These are phyloP conservation scores for Edolisoma coerulescens DNA, from an alignment of 2,113 vertebrate species.

Conservation along the genomic window DNA sequence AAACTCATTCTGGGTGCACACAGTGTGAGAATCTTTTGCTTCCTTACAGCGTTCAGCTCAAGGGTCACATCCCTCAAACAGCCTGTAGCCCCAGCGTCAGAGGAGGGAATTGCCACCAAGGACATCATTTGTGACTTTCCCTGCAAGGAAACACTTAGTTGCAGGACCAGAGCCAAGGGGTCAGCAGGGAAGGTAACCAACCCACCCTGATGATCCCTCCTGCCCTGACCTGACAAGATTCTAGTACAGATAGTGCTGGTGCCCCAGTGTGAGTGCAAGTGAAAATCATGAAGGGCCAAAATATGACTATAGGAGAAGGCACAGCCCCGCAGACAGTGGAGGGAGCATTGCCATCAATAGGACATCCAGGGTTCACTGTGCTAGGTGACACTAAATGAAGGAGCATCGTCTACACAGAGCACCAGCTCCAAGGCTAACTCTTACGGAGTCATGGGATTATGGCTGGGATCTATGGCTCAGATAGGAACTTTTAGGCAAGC, in stretches of 20 bases:
- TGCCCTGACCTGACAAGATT: neutral
- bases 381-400: neutral
- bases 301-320: neutral
- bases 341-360: neutral
- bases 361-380: neutral
- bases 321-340: neutral
- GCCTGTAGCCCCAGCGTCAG: neutral
- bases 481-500: neutral
- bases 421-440: neutral
- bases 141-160: neutral
- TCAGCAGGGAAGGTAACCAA: neutral
- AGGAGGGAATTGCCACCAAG: neutral
- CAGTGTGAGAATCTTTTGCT: neutral
- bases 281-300: neutral
- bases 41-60: neutral
- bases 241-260: neutral
- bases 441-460: neutral
- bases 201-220: neutral
- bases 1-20: neutral
- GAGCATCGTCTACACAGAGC: neutral
- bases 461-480: neutral
- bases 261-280: accelerated
- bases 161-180: neutral
- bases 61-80: neutral
- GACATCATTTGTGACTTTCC: neutral